Evolutionary conservation across 2,113 vertebrate species (phyloP), one percentile per base, ranked within the genome.

Genomic region (Oreochromis spilurus): DNA sequence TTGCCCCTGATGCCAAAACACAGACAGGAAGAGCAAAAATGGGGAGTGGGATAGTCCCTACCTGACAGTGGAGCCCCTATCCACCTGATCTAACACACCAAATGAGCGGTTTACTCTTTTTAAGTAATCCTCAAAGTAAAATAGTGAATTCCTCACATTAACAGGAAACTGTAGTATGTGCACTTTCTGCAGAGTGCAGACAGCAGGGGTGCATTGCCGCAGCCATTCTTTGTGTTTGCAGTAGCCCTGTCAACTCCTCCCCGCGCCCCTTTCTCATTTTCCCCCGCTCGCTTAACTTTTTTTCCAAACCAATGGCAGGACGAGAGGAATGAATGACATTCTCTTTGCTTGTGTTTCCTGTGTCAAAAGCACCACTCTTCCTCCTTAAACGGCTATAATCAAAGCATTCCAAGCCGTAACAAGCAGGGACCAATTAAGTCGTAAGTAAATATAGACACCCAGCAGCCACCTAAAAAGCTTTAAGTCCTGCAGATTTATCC

Each of bases 401-500:
- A 96, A 96, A 96, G 95, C 93, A 93, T 91, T 93, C 92, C 92
- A 82, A 88, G 89, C 90, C 57, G n/a, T 86, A 85, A 94, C 89
- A 93, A 87, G 90, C 89, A 80, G 87, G 89, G 88, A 31, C 86
- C 95, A 92, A 94, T 96, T 95, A 95, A 95, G 95, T 95, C 93
- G 92, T 96, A 95, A 95, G 90, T 82, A 94, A 95, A 94, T 89
- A 89, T 53, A 84, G 92, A 93, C 92, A 94, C 88, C 91, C 87
- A 90, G 86, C 85, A 91, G 87, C 88, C 88, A 82, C 85, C 62
- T 60, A 67, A 81, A 88, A 87, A 65, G 89, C 87, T 79, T 29
- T 31, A 34, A 83, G 80, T 86, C 86, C 88, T 65, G 67, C 77
- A 88, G 75, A 83, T 84, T 87, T 70, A 84, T 85, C 88, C 90